phyloP scores from a whole-genome alignment of 2,888 invertebrate genomes.

The Dermolepida albohirtum region DNA sequence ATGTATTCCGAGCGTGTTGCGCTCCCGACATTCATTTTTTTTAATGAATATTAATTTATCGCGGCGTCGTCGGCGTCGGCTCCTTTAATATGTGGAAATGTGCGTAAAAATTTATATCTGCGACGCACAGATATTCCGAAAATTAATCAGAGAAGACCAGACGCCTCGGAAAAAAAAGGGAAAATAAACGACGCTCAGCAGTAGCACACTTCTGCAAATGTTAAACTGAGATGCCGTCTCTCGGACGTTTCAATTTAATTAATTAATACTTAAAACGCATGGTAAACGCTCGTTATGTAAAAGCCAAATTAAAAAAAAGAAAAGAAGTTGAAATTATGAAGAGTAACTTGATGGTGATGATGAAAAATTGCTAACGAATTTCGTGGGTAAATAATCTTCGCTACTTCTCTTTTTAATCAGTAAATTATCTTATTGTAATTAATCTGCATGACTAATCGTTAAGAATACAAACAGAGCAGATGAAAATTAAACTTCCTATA shows the following conservation, averaged over 20 bases:
- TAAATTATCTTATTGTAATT: too few relatives aligned
- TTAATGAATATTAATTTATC: conserved; percentile 18
- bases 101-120: conserved; percentile 12
- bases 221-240: not conserved
- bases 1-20: conserved; percentile 2
- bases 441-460: too few relatives aligned
- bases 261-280: conserved; percentile 6
- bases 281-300: not conserved
- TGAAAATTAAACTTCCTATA: too few relatives aligned
- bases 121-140: conserved; percentile 3
- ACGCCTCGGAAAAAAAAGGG: not conserved
- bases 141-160: conserved; percentile 13
- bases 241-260: conserved; percentile 12
- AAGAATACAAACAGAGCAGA: too few relatives aligned
- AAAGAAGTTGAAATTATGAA: too few relatives aligned
- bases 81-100: conserved; percentile 12
- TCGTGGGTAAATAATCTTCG: too few relatives aligned
- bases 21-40: conserved; percentile 3
- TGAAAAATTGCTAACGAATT: too few relatives aligned
- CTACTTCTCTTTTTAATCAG: too few relatives aligned
- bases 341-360: too few relatives aligned
- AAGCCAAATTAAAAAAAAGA: too few relatives aligned
- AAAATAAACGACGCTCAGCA: not conserved
- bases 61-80: conserved; percentile 4
- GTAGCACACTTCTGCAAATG: not conserved